phyloP scores from a whole-genome alignment of 2,888 invertebrate genomes.

The Acanthosepion pharaonis region DNA sequence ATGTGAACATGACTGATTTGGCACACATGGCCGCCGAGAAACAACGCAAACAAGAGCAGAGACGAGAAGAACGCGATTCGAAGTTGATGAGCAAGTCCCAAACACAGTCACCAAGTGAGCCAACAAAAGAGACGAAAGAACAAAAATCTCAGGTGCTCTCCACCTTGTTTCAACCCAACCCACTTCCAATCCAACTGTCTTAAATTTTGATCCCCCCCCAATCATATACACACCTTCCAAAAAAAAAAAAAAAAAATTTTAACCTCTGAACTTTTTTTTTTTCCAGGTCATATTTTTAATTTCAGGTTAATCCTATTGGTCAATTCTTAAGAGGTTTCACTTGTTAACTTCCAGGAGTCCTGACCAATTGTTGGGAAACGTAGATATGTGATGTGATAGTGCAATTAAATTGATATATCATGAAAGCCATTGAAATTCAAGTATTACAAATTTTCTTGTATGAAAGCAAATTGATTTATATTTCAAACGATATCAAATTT shows the following conservation, averaged over 20 bases:
- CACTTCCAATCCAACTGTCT: neutral
- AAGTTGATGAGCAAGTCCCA: slow-evolving; percentile 45
- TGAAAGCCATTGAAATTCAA: no score
- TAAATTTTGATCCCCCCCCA: neutral
- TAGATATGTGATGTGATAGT: no score
- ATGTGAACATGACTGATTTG: slow-evolving; percentile 69
- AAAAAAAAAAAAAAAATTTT: neutral
- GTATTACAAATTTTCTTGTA: no score
- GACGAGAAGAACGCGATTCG: slow-evolving; percentile 44
- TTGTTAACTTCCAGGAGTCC: no score
- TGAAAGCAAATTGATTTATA: no score
- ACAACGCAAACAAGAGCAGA: slow-evolving; percentile 49
- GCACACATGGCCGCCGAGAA: slow-evolving; percentile 58
- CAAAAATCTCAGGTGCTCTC: slow-evolving; percentile 25
- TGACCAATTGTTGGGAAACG: no score
- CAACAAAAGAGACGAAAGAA: neutral
- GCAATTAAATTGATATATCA: no score
- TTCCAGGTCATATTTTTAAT: no score
- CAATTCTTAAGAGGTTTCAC: no score
- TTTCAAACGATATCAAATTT: no score
- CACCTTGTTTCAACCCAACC: neutral
- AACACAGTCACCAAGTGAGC: slow-evolving; percentile 38
- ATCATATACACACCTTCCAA: no score
- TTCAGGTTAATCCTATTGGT: no score
- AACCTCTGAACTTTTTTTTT: neutral